Evolutionary conservation across 1,140 invertebrate genomes (phyloP), one percentile per base, ranked within the genome.

Genomic region (Aporrectodea caliginosa): DNA sequence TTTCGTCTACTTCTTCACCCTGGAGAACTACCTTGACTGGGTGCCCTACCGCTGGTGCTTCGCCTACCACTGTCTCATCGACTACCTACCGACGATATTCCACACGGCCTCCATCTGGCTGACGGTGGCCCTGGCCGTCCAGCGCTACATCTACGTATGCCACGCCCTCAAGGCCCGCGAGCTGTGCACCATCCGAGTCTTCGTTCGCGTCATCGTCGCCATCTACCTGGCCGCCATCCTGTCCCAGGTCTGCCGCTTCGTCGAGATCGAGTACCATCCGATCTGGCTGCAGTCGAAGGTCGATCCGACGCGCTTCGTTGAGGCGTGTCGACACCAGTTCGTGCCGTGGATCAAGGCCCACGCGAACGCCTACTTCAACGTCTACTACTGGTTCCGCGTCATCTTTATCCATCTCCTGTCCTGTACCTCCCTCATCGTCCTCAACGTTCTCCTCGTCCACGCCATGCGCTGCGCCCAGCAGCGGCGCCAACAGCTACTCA

Each of bases 381-480:
- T 91, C 1, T 96, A 95, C 88, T 96, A 85, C 86, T 91, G 92
- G 83, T 97, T 96, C 86, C 90, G 96, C 1, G 93, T 97, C 2
- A 88, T 97, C 22, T 97, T 95, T 88, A 95, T 98, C 22, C 94
- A 98, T 85, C 88, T 96, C 78, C 89, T 95, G 29, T 96, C 96
- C 0, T 97, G 95, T 89, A 91, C 94, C 1, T 92, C 93, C 1
- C 91, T 98, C 16, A 93, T 97, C 0, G 92, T 95, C 0, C 90
- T 98, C 27, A 98, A 98, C 88, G 91, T 93, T 0, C 89, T 97
- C 14, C 90, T 98, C 0, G 96, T 96, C 84, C 88, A 91, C 75
- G 94, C 95, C 0, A 91, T 98, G 91, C 89, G 92, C 73, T 90
- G 92, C 81, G 95, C 95, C 0, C 93, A 58, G 43, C 6, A 58